Evolutionary conservation across 2,113 vertebrate species (phyloP), one percentile per base, ranked within the genome.

Genomic region (Epinephelus cyanopodus): DNA sequence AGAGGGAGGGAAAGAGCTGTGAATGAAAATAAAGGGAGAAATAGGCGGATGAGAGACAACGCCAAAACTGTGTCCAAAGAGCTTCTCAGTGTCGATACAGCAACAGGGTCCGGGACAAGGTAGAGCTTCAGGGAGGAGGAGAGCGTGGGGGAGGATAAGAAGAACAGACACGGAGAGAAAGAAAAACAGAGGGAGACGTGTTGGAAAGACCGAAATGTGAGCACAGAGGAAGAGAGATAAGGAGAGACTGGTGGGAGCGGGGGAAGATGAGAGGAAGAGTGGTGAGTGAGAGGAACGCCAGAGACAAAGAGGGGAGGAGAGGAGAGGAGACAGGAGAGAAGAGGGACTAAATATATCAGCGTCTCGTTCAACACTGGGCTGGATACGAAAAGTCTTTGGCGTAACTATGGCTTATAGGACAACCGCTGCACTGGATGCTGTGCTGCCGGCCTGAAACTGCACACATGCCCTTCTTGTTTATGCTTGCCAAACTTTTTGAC

Each of bases 251-350:
- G 83, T 83, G 75, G 84, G 76, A 89, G 77, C 63, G 54, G 83
- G 82, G 76, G 78, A 79, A 87, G 85, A 90, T 78, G 86, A 89
- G 87, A 86, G 83, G 76, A 80, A 84, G 77, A 89, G 87, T 78
- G 87, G 81, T 77, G 84, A 92, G 83, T 80, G 91, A 92, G 79
- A 89, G 86, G 92, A 92, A 92, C 92, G 86, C 87, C 79, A 33
- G 77, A 88, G 82, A 80, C 77, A 88, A 88, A 89, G 87, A 82
- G 61, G 79, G 64, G 71, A 74, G 56, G 75, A 86, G 69, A 75
- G 83, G 63, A 50, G 54, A 70, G 75, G 65, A 68, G 81, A 64
- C 62, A 23, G 84, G 66, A 65, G 77, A 79, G 75, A 71, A 23
- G 71, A 60, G 56, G 74, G 61, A 90, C 82, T 83, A 81, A 82